Evolutionary conservation across 1,140 invertebrate genomes (phyloP).

Genomic region (Zaprionus kolodkinae): DNA sequence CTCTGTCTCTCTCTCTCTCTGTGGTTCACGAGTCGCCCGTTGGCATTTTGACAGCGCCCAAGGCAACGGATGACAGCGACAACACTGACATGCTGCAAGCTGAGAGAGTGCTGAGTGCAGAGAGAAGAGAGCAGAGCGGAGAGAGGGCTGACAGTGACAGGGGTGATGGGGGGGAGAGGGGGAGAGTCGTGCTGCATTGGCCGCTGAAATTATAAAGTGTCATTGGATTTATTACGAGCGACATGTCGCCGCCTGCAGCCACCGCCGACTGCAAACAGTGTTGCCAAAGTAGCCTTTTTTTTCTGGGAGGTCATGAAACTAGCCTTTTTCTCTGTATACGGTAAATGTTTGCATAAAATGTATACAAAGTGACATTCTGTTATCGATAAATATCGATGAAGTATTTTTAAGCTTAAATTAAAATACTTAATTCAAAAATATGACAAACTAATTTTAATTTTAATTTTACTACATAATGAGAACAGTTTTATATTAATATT

Average conservation of each 20-base stretch:
- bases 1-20: background rate
- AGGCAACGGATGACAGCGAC: constrained; percentile 60
- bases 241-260: constrained; percentile 32
- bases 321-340: too few species aligned
- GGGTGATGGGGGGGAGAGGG: too few species aligned
- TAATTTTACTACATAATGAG: too few species aligned
- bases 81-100: constrained; percentile 57
- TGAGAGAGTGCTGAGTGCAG: background rate
- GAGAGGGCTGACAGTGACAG: too few species aligned
- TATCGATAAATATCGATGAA: too few species aligned
- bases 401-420: too few species aligned
- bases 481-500: too few species aligned
- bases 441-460: too few species aligned
- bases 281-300: background rate
- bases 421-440: too few species aligned
- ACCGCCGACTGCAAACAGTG: background rate
- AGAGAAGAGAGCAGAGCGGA: background rate
- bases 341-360: too few species aligned
- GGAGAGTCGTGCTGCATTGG: constrained; percentile 16
- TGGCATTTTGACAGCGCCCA: constrained; percentile 52
- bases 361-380: too few species aligned
- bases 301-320: background rate
- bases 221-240: constrained; percentile 66
- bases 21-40: constrained; percentile 25
- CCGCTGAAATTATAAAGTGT: constrained; percentile 66